Evolutionary conservation across 2,888 invertebrate species (phyloP).

Genomic region (Limnephilus rhombicus): DNA sequence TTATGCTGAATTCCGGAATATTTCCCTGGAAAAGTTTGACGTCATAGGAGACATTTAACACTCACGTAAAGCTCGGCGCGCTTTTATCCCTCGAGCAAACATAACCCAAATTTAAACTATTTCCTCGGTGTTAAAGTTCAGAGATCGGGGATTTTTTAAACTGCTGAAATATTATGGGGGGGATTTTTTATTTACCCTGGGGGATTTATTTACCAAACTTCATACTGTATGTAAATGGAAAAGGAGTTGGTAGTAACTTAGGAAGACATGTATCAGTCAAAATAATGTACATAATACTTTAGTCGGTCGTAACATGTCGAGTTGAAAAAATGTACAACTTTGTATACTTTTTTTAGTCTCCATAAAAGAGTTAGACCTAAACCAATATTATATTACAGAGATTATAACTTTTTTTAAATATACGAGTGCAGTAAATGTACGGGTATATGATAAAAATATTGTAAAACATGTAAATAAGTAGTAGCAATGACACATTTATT

Average conservation of each 20-base stretch:
- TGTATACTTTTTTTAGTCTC: background rate
- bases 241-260: background rate
- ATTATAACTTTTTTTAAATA: too few relatives aligned
- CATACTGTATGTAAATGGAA: background rate
- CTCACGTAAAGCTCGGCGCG: background rate
- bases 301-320: background rate
- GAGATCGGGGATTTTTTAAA: background rate
- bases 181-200: background rate
- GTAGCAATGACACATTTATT: too few relatives aligned
- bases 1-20: background rate
- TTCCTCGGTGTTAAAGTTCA: constrained; percentile 1
- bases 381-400: too few relatives aligned
- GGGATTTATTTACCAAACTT: background rate
- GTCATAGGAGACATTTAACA: background rate
- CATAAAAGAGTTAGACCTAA: too few relatives aligned
- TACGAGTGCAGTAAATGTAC: too few relatives aligned
- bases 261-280: background rate
- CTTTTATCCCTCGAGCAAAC: background rate
- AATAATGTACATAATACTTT: background rate
- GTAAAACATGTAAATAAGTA: too few relatives aligned
- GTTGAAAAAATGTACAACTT: background rate
- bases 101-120: background rate
- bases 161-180: background rate
- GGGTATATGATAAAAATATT: too few relatives aligned
- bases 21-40: background rate